A percentile compares a stretch with the other conserved stretches of the same genome.
Evolutionary conservation across 2,113 vertebrate genomes (phyloP).

Genomic region (Psilopsiagon aymara): DNA sequence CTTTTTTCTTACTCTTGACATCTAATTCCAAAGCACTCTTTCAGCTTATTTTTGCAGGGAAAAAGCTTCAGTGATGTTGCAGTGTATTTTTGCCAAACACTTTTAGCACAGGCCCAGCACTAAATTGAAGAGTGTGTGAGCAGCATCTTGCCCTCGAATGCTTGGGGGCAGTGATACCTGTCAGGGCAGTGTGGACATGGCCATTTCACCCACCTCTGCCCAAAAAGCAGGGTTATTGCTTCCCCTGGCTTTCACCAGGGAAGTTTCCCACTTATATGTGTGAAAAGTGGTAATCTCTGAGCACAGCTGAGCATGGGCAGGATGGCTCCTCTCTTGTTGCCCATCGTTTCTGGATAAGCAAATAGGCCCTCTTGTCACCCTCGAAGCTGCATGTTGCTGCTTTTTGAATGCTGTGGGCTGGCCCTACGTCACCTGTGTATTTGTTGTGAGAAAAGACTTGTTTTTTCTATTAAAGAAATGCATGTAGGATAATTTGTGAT

Average conservation of each 20-base stretch:
- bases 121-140: not conserved
- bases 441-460: not conserved
- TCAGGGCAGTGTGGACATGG: not conserved
- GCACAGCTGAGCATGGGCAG: fast-evolving
- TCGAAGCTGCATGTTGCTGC: not conserved
- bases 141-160: not conserved
- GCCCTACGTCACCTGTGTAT: not conserved
- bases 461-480: fast-evolving
- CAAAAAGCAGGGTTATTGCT: not conserved
- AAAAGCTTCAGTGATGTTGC: not conserved
- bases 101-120: fast-evolving
- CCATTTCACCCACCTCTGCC: not conserved
- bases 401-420: not conserved
- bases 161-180: not conserved
- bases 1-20: not conserved
- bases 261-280: fast-evolving
- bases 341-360: not conserved
- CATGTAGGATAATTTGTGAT: not conserved
- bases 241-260: not conserved
- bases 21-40: not conserved
- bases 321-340: not conserved
- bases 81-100: not conserved
- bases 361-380: not conserved
- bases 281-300: not conserved
- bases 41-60: not conserved